Conservation (phyloP, 2,888 invertebrate species). For the Carpatolechia fugitivella region DNA sequence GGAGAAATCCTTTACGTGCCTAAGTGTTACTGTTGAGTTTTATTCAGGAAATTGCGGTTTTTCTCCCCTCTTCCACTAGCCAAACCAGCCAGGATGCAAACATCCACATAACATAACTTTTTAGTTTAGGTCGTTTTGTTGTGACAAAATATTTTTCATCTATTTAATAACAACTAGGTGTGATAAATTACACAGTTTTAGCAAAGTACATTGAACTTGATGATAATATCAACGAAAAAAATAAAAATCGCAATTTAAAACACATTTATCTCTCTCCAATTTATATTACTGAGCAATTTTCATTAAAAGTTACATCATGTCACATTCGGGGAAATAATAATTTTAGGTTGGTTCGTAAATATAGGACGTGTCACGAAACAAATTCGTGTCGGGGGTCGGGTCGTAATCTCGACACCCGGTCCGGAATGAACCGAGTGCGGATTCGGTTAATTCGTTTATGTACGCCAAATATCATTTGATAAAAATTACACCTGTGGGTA, state of each 20-base stretch:
- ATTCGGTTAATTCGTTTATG: slow-evolving; percentile 8
- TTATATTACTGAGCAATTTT: background rate
- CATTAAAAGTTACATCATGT: background rate
- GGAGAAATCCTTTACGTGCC: slow-evolving; percentile 30
- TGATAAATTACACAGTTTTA: no score
- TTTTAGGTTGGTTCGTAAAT: background rate
- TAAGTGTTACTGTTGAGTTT: slow-evolving; percentile 15
- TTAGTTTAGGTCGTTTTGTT: no score
- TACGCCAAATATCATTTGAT: background rate
- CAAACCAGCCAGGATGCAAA: background rate
- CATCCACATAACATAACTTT: background rate
- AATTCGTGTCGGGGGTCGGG: background rate
- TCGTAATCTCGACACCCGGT: slow-evolving; percentile 6
- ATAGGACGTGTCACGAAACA: background rate
- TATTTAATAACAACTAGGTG: no score
- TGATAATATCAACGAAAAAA: background rate
- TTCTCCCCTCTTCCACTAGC: background rate
- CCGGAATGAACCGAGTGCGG: background rate
- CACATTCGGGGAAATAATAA: background rate
- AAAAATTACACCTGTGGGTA: slow-evolving; percentile 7
- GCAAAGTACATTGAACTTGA: no score
- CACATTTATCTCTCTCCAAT: background rate
- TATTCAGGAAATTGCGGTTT: background rate
- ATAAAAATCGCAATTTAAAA: background rate
- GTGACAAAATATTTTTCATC: no score